Conservation (phyloP, 1,140 invertebrate species). For the Drosophila neocordata region DNA sequence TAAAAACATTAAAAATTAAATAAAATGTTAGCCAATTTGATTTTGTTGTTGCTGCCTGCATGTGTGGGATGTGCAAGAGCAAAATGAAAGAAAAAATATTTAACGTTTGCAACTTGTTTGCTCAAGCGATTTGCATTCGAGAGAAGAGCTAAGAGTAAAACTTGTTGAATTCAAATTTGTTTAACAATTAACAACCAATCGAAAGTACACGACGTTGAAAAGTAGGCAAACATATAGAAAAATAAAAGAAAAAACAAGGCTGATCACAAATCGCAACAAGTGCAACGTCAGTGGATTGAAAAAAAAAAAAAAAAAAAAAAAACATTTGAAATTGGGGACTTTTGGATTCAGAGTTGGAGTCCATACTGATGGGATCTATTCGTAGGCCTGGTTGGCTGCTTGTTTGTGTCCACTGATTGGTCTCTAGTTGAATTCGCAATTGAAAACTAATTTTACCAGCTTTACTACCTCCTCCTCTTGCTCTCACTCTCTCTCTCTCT, state of each 20-base stretch:
- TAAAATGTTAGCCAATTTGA: slow-evolving; percentile 32
- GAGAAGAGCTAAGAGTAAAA: slow-evolving; percentile 24
- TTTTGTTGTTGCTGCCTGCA: slow-evolving; percentile 49
- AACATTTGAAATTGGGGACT: slow-evolving; percentile 5
- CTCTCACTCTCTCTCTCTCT: not conserved
- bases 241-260: slow-evolving; percentile 35
- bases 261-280: slow-evolving; percentile 68
- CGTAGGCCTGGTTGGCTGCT: slow-evolving; percentile 43
- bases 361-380: slow-evolving; percentile 44
- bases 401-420: slow-evolving; percentile 62
- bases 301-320: no score
- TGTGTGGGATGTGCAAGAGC: slow-evolving; percentile 76
- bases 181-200: slow-evolving; percentile 80
- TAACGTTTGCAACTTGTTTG: slow-evolving; percentile 64
- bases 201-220: slow-evolving; percentile 75
- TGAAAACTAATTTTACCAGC: slow-evolving; percentile 60
- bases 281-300: no score
- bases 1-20: not conserved
- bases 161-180: slow-evolving; percentile 69
- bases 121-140: slow-evolving; percentile 67
- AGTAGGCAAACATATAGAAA: slow-evolving; percentile 58
- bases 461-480: slow-evolving; percentile 27
- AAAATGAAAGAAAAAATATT: not conserved
- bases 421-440: slow-evolving; percentile 41
- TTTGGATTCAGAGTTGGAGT: not conserved